These are phyloP conservation scores for Australoheros facetus DNA, from an alignment of 2,797 vertebrate species.

Conservation along the genomic window DNA sequence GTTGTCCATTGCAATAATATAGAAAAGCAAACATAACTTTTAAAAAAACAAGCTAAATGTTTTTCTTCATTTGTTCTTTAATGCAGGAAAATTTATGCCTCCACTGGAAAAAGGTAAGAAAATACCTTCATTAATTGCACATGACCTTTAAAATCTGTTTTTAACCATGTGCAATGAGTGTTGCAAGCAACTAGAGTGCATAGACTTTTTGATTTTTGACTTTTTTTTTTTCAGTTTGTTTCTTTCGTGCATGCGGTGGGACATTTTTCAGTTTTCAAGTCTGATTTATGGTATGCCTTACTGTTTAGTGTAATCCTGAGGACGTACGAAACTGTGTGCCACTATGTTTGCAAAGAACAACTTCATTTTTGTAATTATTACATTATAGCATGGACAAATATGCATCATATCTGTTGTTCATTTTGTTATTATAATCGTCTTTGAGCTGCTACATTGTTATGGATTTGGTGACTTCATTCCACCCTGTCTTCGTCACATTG, in stretches of 20 bases:
- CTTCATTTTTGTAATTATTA: neutral
- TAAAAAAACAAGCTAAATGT: neutral
- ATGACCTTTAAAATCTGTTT: neutral
- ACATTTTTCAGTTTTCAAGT: conserved; percentile 5
- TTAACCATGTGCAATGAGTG: neutral
- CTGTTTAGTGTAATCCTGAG: conserved; percentile 2
- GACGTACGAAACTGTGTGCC: conserved; percentile 5
- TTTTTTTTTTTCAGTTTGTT: neutral
- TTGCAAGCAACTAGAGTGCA: conserved; percentile 26
- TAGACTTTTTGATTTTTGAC: neutral
- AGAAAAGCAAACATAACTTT: neutral
- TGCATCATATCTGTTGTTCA: conserved; percentile 8
- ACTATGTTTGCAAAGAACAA: neutral
- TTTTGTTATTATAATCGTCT: conserved; percentile 19
- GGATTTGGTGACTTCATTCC: conserved; percentile 26
- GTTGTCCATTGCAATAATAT: neutral
- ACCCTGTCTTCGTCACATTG: neutral
- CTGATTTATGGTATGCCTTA: neutral
- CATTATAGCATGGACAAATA: conserved; percentile 22
- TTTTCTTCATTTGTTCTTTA: conserved; percentile 10
- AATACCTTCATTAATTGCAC: neutral
- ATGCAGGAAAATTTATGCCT: conserved; percentile 78
- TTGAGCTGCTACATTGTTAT: conserved; percentile 8
- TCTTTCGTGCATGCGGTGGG: conserved; percentile 39
- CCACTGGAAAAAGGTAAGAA: conserved; percentile 77